A percentile compares a stretch with the other conserved stretches of the same genome.
Evolutionary conservation across 2,888 invertebrate species (phyloP).

Genomic region (Hyposoter dolosus): DNA sequence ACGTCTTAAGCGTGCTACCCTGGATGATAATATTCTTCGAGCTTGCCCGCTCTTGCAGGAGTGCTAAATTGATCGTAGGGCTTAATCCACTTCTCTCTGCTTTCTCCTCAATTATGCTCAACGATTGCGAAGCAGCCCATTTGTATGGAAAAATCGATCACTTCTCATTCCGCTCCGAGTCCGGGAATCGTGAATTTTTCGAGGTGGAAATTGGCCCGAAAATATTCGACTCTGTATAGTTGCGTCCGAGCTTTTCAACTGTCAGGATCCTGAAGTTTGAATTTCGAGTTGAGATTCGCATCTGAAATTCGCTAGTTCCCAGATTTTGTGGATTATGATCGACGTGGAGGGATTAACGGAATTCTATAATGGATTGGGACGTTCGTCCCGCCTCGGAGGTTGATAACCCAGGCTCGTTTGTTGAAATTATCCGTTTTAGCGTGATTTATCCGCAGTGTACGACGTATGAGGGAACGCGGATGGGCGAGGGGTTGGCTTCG

Average conservation of each 20-base stretch:
- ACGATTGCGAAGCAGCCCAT: background rate
- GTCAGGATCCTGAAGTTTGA: background rate
- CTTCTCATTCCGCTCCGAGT: background rate
- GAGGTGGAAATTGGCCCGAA: background rate
- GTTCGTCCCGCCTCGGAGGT: slow-evolving; percentile 5
- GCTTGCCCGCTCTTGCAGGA: background rate
- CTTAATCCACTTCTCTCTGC: slow-evolving; percentile 13
- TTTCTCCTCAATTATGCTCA: background rate
- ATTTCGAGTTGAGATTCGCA: background rate
- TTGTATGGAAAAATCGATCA: background rate
- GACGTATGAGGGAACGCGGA: slow-evolving; percentile 23
- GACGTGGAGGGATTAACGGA: slow-evolving; percentile 7
- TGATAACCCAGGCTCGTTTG: slow-evolving; percentile 3
- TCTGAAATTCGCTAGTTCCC: background rate
- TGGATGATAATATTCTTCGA: slow-evolving; percentile 17
- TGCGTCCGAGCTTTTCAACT: background rate
- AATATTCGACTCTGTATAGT: background rate
- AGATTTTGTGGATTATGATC: background rate
- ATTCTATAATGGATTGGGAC: slow-evolving; percentile 25
- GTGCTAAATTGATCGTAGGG: background rate
- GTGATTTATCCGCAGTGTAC: slow-evolving; percentile 10
- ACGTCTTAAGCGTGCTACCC: slow-evolving; percentile 19
- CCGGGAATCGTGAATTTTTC: background rate
- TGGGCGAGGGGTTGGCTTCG: slow-evolving; percentile 21
- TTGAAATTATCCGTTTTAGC: slow-evolving; percentile 13